Percentiles rank a stretch among this genome's conserved stretches.
These are phyloP conservation scores for Hyppa rectilinea DNA, from an alignment of 2,888 invertebrate species.

Conservation along the genomic window DNA sequence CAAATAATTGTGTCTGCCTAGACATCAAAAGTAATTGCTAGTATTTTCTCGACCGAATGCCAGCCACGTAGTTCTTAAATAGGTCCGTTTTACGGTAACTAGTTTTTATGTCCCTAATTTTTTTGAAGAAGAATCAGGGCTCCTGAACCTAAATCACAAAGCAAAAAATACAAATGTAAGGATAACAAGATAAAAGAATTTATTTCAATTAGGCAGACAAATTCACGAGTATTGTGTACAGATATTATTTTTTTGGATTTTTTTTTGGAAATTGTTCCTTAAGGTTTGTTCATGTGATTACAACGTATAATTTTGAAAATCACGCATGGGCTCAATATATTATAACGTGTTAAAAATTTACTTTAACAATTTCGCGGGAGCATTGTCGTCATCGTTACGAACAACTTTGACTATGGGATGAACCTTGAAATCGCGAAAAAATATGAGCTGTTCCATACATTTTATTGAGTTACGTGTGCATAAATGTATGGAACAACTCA, in stretches of 20 bases:
- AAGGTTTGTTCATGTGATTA: constrained; percentile 16
- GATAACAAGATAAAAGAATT: too few species aligned
- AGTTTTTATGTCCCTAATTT: constrained; percentile 21
- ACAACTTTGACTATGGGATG: too few species aligned
- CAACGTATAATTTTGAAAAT: constrained; percentile 24
- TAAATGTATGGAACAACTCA: too few species aligned
- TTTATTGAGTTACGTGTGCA: too few species aligned
- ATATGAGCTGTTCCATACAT: too few species aligned
- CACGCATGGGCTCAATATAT: constrained; percentile 6
- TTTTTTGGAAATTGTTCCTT: too few species aligned
- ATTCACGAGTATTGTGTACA: constrained; percentile 5
- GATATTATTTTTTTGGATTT: constrained; percentile 20
- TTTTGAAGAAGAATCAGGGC: constrained; percentile 5
- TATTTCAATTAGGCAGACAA: too few species aligned
- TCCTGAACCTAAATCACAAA: constrained; percentile 16
- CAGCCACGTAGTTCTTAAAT: constrained; percentile 33
- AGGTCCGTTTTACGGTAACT: constrained; percentile 35
- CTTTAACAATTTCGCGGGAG: too few species aligned
- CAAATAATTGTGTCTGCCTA: constrained; percentile 22
- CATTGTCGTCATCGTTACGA: too few species aligned
- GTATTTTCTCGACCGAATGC: constrained; percentile 25
- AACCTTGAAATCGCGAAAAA: too few species aligned
- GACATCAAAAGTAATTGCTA: constrained; percentile 14
- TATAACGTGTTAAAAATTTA: too few species aligned
- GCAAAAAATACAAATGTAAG: constrained; percentile 3